Base-by-base conservation (phyloP, 2,888 invertebrate genomes). In the Tineola bisselliella region DNA sequence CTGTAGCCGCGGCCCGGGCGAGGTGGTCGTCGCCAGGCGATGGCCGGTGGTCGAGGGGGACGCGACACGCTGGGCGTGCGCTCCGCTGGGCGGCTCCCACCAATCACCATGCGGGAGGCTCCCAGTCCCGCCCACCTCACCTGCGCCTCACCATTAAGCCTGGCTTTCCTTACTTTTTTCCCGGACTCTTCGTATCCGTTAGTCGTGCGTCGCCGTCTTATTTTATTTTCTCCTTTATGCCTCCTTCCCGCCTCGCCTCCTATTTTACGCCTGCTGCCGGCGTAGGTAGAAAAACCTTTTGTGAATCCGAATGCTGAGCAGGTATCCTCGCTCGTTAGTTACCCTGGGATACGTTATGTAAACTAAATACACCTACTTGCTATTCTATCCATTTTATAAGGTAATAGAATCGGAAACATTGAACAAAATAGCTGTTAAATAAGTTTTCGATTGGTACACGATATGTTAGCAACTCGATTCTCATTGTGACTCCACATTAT, bases 141-240 rank as follows among this genome's bases (percentile, higher is more conserved):
- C 86, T 87, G 86, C 83, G 83, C 76, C 80, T 77, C 80, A 79
- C 84, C 84, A 82, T 84, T 83, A 82, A 83, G 79, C 81, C 79
- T 73, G 80, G 74, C 83, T 77, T 62, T 81, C 73, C 81, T 82
- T 76, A 83, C 83, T 86, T 87, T 87, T 87, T 86, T 82, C 84
- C 79, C 81, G 82, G 82, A 84, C 60, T 61, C 82, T 79, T 81
- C 82, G 77, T 74, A 83, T 82, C 84, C 84, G 84, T 78, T 83
- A 76, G 70, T 75, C 79, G 58, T 17, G 15, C 56, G 81, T 81
- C 80, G 79, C 79, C 84, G 82, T 87, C 86, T 87, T 81, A 86
- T 84, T 86, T 86, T 84, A 86, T 87, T 87, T 86, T 84, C 82
- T 86, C 84, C 84, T 84, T 83, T 76, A 75, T 81, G 77, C 84